Percentiles rank a stretch among this genome's conserved stretches.
Evolutionary conservation across 2,797 vertebrate species (phyloP).

Genomic region (Xyrichtys novacula): DNA sequence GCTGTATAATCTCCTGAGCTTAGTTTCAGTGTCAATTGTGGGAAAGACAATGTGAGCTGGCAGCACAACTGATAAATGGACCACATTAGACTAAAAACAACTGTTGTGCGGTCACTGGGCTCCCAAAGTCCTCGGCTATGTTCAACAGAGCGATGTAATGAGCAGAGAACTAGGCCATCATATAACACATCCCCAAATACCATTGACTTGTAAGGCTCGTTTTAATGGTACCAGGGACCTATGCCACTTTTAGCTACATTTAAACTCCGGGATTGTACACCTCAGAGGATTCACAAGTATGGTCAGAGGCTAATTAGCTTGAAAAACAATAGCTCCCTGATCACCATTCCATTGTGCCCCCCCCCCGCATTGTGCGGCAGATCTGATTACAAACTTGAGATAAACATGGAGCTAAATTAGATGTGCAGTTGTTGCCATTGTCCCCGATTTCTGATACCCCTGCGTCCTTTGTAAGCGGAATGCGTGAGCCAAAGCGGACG

Average conservation of each 20-base stretch:
- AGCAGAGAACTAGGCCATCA: conserved; percentile 77
- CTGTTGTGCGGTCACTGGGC: conserved; percentile 64
- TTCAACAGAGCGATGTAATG: conserved; percentile 71
- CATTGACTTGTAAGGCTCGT: conserved; percentile 87
- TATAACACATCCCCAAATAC: conserved; percentile 79
- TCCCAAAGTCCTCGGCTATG: conserved; percentile 56
- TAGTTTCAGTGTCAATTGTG: conserved; percentile 47
- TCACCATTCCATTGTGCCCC: conserved; percentile 85
- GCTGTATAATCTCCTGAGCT: conserved; percentile 41
- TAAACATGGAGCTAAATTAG: conserved; percentile 89
- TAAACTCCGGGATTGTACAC: conserved; percentile 68
- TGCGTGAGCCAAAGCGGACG: conserved; percentile 64
- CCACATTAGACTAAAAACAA: conserved; percentile 77
- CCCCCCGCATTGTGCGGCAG: conserved; percentile 78
- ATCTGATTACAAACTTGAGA: conserved; percentile 86
- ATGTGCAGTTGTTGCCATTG: conserved; percentile 89
- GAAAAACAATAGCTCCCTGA: conserved; percentile 90
- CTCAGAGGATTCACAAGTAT: conserved; percentile 78
- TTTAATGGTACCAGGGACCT: conserved; percentile 76
- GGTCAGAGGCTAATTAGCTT: conserved; percentile 85
- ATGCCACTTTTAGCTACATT: conserved; percentile 84
- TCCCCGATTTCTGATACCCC: conserved; percentile 84
- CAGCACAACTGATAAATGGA: conserved; percentile 72
- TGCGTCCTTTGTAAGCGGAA: conserved; percentile 62
- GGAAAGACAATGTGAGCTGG: conserved; percentile 57